Base-by-base conservation (phyloP, 2,797 vertebrate species). In the Gambelia wislizenii region DNA sequence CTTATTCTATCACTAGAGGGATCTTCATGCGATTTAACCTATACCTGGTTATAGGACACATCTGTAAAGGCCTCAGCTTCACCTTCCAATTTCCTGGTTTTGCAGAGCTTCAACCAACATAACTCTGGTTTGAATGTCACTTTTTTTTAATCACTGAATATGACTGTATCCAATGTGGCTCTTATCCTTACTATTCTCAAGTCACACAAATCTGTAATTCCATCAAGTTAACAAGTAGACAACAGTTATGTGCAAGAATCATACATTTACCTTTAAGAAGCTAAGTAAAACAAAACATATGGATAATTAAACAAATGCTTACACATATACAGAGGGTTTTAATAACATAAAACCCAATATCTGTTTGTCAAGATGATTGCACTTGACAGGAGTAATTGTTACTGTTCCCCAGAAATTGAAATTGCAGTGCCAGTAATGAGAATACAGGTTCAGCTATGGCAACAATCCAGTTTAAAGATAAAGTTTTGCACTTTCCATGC, bases 351-450 rank as follows among this genome's bases (percentile, higher is more conserved):
- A 91, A 91, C 22, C 22, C 1, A 0, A 0, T 82, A 59, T 49
- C 18, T 44, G 22, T 75, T 69, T 27, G 30, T 42, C 74, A 61
- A 83, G 1, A 82, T 74, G 22, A 39, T 86, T 79, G 54, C 54
- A 89, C 84, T 67, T 74, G 64, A 59, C 42, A 52, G 49, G 90
- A 85, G 69, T 77, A 80, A 61, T 67, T 52, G 30, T 78, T 89
- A 69, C 7, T 30, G 13, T 10, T 79, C 36, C 77, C 54, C 44
- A 64, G 47, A 47, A 79, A 89, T 1, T 86, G 64, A 91, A 92
- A 92, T 39, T 10, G 70, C 59, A 86, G n/a, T 20, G 64, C 44
- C 27, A 20, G 6, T 89, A 90, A 89, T 49, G 16, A 44, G 3
- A 6, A 77, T 76, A 56, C 52, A 77, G 20, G n/a, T 3, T 0